phyloP scores from a whole-genome alignment of 2,797 vertebrate species.

The Anabacerthia variegaticeps region DNA sequence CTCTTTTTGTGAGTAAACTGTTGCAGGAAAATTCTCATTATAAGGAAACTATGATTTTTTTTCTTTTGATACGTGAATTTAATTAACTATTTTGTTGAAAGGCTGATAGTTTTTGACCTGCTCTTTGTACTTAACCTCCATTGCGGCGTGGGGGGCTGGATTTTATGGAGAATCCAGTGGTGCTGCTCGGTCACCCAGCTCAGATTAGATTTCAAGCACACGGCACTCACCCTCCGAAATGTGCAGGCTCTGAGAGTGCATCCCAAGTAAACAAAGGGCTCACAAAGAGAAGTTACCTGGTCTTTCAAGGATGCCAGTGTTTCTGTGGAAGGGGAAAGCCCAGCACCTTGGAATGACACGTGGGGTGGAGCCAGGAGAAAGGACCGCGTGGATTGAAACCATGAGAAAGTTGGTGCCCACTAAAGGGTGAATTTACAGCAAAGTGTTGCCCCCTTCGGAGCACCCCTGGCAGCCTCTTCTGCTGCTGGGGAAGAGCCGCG shows the following conservation, averaged over 20 bases:
- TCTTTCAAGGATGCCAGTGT: background rate
- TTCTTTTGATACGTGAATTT: background rate
- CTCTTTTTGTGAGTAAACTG: background rate
- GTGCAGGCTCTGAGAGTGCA: background rate
- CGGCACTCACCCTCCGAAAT: background rate
- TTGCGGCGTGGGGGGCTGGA: background rate
- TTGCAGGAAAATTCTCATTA: background rate
- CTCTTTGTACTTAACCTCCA: background rate
- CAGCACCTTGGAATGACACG: rapidly evolving
- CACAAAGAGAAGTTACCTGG: background rate
- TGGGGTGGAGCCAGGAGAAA: background rate
- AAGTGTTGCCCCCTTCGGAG: background rate
- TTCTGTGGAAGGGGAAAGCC: background rate
- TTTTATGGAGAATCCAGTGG: background rate
- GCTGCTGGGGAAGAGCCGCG: rapidly evolving
- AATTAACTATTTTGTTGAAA: constrained; percentile 1
- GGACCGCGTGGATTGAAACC: rapidly evolving
- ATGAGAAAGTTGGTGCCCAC: rapidly evolving
- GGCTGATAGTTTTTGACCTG: background rate
- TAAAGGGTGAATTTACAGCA: background rate
- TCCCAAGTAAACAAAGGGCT: background rate
- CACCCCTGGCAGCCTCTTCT: background rate
- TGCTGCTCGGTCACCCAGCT: background rate
- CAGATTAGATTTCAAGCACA: background rate
- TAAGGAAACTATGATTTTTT: background rate